Percentiles rank a stretch among this genome's conserved stretches.
Evolutionary conservation across 1,140 invertebrate species (phyloP).

Genomic region (Drosophila watanabei): DNA sequence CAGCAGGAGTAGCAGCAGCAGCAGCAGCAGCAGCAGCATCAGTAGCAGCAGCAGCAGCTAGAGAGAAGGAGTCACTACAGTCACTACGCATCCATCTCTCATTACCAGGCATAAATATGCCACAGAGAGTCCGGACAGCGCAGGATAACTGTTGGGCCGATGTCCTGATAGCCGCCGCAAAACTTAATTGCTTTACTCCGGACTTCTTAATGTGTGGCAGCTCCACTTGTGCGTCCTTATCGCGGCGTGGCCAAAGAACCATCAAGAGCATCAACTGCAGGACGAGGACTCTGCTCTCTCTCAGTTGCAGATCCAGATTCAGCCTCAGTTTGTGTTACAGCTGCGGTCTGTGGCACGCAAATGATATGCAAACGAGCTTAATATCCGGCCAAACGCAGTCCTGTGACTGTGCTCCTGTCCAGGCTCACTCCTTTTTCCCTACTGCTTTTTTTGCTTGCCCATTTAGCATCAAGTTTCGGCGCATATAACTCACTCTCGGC

Average conservation of each 20-base stretch:
- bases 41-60: background rate
- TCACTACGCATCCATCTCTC: conserved; percentile 21
- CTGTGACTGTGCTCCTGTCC: background rate
- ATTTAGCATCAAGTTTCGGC: conserved; percentile 62
- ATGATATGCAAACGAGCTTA: conserved; percentile 84
- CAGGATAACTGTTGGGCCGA: conserved; percentile 33
- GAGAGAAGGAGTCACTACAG: background rate
- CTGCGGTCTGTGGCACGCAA: conserved; percentile 76
- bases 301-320: conserved; percentile 14
- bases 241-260: conserved; percentile 63
- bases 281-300: background rate
- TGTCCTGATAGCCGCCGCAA: conserved; percentile 53
- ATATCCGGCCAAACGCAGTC: conserved; percentile 79
- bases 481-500: conserved; percentile 59
- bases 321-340: conserved; percentile 51
- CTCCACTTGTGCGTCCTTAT: conserved; percentile 55
- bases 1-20: background rate
- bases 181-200: conserved; percentile 77
- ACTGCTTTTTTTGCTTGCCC: conserved; percentile 19
- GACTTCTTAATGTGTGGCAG: conserved; percentile 58
- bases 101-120: conserved; percentile 57
- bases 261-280: conserved; percentile 60
- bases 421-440: background rate
- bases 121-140: conserved; percentile 15
- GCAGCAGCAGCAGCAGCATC: background rate